Percentiles rank a stretch among this genome's conserved stretches.
Evolutionary conservation across 2,113 vertebrate genomes (phyloP).

Genomic region (Zootoca vivipara): DNA sequence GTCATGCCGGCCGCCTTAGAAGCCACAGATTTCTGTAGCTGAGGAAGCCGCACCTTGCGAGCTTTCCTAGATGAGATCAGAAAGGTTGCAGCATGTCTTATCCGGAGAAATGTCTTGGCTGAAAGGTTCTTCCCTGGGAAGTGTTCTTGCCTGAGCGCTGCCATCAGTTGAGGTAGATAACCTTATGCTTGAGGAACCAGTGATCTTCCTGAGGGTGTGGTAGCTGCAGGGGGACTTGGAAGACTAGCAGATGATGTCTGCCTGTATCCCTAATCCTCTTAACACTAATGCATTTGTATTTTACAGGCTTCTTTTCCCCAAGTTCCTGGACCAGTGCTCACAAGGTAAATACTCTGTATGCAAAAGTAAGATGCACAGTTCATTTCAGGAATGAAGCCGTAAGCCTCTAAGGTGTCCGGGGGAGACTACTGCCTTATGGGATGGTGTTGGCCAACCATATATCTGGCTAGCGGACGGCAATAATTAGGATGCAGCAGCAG

Average conservation of each 20-base stretch:
- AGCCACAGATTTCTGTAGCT: background rate
- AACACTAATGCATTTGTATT: background rate
- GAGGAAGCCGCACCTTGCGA: background rate
- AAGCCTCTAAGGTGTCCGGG: too few relatives aligned
- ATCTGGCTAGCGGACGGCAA: background rate
- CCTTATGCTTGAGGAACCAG: background rate
- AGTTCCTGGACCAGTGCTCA: constrained; percentile 94
- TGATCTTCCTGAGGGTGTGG: background rate
- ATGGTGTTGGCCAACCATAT: background rate
- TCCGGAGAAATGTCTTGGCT: background rate
- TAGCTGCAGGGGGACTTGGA: background rate
- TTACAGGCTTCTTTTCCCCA: constrained; percentile 89
- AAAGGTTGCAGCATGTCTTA: too few relatives aligned
- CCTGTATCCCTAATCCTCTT: background rate
- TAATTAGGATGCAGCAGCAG: background rate
- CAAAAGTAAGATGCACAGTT: constrained; percentile 8
- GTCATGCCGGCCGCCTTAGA: background rate
- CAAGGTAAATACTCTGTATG: constrained; percentile 80
- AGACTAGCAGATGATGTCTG: background rate
- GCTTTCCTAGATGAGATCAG: background rate
- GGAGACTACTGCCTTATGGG: background rate
- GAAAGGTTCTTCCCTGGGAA: background rate
- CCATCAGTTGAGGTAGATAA: background rate
- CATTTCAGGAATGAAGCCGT: background rate
- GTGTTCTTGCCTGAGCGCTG: too few relatives aligned